Evolutionary conservation across 1,140 invertebrate species (phyloP).

Genomic region (Archivesica marissinica): DNA sequence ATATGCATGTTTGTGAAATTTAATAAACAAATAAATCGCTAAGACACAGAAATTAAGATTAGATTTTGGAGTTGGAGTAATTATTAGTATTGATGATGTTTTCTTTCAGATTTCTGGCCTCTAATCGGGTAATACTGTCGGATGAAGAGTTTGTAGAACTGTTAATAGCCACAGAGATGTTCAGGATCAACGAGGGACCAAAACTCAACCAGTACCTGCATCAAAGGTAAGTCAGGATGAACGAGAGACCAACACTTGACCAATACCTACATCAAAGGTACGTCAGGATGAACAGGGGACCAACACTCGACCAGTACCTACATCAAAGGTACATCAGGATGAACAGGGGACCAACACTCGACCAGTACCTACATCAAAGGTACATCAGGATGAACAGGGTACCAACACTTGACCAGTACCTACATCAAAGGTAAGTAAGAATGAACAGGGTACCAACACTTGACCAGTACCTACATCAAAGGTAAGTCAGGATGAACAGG

Average conservation of each 20-base stretch:
- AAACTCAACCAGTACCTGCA: constrained; percentile 63
- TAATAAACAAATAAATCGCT: too few species aligned
- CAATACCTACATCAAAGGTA: not conserved
- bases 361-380: not conserved
- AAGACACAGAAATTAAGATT: too few species aligned
- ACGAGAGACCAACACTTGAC: too few species aligned
- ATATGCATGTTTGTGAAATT: too few species aligned
- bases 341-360: not conserved
- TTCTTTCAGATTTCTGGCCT: constrained; percentile 64
- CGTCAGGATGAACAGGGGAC: not conserved
- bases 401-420: too few species aligned
- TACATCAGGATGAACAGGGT: not conserved
- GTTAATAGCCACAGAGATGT: constrained; percentile 62
- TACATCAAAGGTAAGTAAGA: too few species aligned
- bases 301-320: not conserved
- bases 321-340: not conserved
- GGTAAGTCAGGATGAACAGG: too few species aligned
- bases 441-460: too few species aligned
- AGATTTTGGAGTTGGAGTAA: not conserved
- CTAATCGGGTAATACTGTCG: constrained; percentile 68
- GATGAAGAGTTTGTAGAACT: constrained; percentile 71
- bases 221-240: constrained; percentile 61
- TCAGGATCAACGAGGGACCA: constrained; percentile 71
- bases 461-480: too few species aligned
- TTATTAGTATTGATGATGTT: too few species aligned